Percentiles rank a stretch among this genome's conserved stretches.
phyloP scores from a whole-genome alignment of 2,888 invertebrate genomes.

The Thalpophila matura region DNA sequence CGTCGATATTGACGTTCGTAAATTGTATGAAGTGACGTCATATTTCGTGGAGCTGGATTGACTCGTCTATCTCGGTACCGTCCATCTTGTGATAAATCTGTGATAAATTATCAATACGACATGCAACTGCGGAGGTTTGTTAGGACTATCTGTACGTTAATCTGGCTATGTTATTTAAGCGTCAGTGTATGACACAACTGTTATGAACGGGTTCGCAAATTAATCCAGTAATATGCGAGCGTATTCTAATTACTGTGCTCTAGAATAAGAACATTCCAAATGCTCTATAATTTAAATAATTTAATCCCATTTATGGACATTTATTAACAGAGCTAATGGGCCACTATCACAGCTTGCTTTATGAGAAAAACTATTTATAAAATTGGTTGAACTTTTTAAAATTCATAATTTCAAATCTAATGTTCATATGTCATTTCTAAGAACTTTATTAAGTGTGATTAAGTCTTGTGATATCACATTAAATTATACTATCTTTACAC shows the following conservation, averaged over 20 bases:
- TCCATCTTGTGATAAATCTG: constrained; percentile 81
- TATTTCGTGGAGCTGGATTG: constrained; percentile 71
- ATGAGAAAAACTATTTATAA: neutral
- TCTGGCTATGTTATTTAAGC: constrained; percentile 30
- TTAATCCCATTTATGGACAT: constrained; percentile 3
- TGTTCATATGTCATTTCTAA: constrained; percentile 48
- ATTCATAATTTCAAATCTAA: constrained; percentile 41
- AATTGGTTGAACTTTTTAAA: constrained; percentile 22
- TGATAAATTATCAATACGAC: constrained; percentile 82
- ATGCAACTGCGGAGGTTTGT: constrained; percentile 66
- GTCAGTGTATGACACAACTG: constrained; percentile 11
- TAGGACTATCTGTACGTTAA: constrained; percentile 38
- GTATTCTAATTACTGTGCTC: neutral
- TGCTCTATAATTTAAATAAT: constrained; percentile 9
- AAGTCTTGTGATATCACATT: constrained; percentile 50
- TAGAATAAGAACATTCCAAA: neutral
- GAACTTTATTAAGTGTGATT: constrained; percentile 55
- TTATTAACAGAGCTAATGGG: constrained; percentile 9
- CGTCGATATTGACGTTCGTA: constrained; percentile 60
- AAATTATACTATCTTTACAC: constrained; percentile 58
- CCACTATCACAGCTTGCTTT: constrained; percentile 1
- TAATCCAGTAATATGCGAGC: neutral
- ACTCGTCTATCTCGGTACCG: constrained; percentile 73
- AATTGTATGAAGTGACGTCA: constrained; percentile 59
- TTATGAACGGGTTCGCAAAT: constrained; percentile 9